phyloP scores from a whole-genome alignment of 2,113 vertebrate genomes.

The Phainopepla nitens region DNA sequence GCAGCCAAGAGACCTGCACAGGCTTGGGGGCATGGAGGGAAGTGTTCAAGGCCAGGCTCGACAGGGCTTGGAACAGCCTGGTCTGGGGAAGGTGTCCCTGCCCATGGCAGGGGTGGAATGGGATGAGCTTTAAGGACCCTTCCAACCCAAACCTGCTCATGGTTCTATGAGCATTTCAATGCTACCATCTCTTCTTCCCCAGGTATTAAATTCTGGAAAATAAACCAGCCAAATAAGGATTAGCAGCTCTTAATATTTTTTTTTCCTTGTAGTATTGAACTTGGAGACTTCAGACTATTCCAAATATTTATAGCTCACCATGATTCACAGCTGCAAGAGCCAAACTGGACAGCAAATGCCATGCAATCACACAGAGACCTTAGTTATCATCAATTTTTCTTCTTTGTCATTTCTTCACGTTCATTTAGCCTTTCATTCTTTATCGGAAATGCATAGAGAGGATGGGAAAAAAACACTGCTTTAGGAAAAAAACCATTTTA shows the following conservation, averaged over 20 bases:
- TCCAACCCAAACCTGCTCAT: background rate
- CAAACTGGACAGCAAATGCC: background rate
- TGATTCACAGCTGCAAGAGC: fast-evolving
- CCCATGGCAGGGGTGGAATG: background rate
- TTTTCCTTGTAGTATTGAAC: background rate
- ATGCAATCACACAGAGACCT: background rate
- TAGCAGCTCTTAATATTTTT: background rate
- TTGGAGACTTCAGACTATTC: background rate
- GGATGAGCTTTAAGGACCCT: background rate
- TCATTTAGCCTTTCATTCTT: background rate
- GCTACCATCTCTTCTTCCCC: no score
- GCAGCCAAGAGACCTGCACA: background rate
- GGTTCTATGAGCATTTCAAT: fast-evolving
- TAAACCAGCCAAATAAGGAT: background rate
- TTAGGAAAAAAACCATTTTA: background rate
- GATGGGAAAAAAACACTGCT: background rate
- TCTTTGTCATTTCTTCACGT: background rate
- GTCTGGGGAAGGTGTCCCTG: background rate
- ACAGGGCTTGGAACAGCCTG: background rate
- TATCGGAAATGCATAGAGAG: background rate
- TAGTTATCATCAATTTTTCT: background rate
- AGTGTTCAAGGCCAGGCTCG: fast-evolving
- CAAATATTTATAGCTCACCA: background rate
- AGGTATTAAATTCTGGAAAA: background rate
- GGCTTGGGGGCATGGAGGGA: background rate